These are phyloP conservation scores for Ephialtes manifestator DNA, from an alignment of 2,888 invertebrate species.

Conservation along the genomic window DNA sequence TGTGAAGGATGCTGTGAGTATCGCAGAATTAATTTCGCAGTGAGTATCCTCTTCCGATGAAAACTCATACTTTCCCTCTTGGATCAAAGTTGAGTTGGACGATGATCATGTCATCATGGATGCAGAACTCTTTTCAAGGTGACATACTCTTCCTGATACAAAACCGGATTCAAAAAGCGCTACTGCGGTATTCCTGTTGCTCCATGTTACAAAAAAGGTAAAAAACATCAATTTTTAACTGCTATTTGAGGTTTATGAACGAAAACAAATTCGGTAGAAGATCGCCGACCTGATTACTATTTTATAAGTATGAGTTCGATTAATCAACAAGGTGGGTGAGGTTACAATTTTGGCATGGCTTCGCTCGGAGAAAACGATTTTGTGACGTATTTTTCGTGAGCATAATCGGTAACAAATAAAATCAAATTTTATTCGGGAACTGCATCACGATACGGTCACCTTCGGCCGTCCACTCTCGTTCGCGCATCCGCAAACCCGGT, in stretches of 20 bases:
- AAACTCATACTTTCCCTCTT: neutral
- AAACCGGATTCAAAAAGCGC: neutral
- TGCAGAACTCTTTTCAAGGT: neutral
- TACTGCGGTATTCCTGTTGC: too few relatives aligned
- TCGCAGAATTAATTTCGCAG: neutral
- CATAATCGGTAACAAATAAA: too few relatives aligned
- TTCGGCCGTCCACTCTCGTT: too few relatives aligned
- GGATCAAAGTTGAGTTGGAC: neutral
- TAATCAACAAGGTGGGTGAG: neutral
- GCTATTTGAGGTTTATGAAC: too few relatives aligned
- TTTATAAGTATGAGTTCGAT: neutral
- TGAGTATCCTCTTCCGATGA: neutral
- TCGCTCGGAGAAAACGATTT: too few relatives aligned
- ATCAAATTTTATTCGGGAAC: too few relatives aligned
- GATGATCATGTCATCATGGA: neutral
- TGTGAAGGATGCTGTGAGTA: constrained; percentile 12
- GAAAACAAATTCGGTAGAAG: too few relatives aligned
- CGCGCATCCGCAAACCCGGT: too few relatives aligned
- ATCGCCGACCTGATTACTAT: neutral
- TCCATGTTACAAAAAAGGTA: too few relatives aligned
- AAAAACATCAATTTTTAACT: too few relatives aligned
- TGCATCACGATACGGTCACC: too few relatives aligned
- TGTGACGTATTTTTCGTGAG: too few relatives aligned
- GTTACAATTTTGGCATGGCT: neutral
- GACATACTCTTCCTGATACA: neutral